phyloP scores from a whole-genome alignment of 1,140 invertebrate genomes.

The Drosophila aff. region DNA sequence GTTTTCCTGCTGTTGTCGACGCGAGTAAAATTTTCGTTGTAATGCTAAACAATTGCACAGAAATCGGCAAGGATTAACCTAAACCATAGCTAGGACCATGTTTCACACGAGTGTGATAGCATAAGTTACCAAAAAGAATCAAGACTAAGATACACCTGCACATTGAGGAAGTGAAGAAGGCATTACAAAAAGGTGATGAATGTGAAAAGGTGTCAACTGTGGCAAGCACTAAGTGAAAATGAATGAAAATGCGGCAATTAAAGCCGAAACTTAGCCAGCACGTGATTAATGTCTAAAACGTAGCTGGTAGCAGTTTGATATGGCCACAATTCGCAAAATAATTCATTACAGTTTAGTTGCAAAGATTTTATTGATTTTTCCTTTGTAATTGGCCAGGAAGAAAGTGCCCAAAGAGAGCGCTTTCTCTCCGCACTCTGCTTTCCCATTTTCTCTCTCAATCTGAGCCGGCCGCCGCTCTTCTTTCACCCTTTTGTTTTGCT shows the following conservation, averaged over 20 bases:
- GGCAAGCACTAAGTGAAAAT: not conserved
- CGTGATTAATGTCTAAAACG: not conserved
- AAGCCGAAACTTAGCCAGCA: not conserved
- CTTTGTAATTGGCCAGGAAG: slow-evolving; percentile 60
- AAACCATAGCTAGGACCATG: not conserved
- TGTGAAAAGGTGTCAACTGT: slow-evolving; percentile 3
- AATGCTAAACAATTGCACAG: slow-evolving; percentile 9
- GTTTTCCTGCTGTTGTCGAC: slow-evolving; percentile 38
- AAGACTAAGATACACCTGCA: not conserved
- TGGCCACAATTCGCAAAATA: not conserved
- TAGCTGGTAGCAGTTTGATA: not conserved
- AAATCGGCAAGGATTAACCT: not conserved
- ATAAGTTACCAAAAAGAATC: not conserved
- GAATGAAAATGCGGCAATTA: slow-evolving; percentile 3
- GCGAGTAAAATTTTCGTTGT: slow-evolving; percentile 22
- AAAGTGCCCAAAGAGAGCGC: slow-evolving; percentile 42
- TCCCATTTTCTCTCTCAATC: slow-evolving; percentile 10
- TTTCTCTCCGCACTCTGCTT: slow-evolving; percentile 21
- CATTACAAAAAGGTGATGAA: slow-evolving; percentile 21
- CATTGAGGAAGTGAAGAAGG: slow-evolving; percentile 13
- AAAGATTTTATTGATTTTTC: slow-evolving; percentile 77
- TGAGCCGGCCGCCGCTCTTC: slow-evolving; percentile 8
- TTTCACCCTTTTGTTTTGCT: slow-evolving; percentile 73
- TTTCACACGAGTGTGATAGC: not conserved
- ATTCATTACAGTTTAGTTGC: slow-evolving; percentile 11